Evolutionary conservation across 53 echinoderm and acorn worm genomes (phyloP), one percentile per base, ranked within the genome.

Genomic region (Holothuria leucospilota): DNA sequence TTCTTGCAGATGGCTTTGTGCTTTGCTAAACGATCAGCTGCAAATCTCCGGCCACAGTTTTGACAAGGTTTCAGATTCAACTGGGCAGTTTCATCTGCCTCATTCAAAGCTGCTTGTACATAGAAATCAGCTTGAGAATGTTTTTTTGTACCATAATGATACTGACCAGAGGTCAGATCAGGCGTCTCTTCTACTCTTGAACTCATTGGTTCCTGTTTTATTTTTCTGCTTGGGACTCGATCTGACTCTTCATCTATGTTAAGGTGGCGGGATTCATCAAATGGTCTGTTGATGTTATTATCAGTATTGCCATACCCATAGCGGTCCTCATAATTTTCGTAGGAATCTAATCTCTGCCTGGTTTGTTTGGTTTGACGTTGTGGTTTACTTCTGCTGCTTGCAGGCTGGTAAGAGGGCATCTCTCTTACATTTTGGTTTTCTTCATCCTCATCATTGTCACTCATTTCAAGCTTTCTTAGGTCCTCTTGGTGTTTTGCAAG

Each of bases 21-120:
- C 46, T 94, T 96, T 34, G 91, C 69, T 62, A 96, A 85, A 78
- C 96, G 92, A 42, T 96, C 94, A 10, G 68, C 89, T 52, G 92
- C 91, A 75, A 96, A 96, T 62, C 68, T 82, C 11, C 96, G 68
- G 1, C 96, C 96, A 68, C 96, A 96, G 60, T 30, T 82, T 38
- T 88, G 64, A 72, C 96, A 96, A 13, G 63, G 85, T 42, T 46
- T 51, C 51, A 94, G 87, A 78, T 89, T 62, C 20, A 93, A 39
- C 42, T 90, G 62, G 3, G 39, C 68, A 20, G 13, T 84, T 24
- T 78, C 74, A 38, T 84, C 90, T 38, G 78, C 77, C 40, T 69
- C 86, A 20, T 88, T 70, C 29, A 81, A 56, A 38, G 84, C 88
- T 39, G 60, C 91, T 51, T 87, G 80, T 0, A 51, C 82, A 53